Percentiles rank a stretch among this genome's conserved stretches.
Conservation (phyloP, 2,797 vertebrate genomes). For the Chromis chromis region DNA sequence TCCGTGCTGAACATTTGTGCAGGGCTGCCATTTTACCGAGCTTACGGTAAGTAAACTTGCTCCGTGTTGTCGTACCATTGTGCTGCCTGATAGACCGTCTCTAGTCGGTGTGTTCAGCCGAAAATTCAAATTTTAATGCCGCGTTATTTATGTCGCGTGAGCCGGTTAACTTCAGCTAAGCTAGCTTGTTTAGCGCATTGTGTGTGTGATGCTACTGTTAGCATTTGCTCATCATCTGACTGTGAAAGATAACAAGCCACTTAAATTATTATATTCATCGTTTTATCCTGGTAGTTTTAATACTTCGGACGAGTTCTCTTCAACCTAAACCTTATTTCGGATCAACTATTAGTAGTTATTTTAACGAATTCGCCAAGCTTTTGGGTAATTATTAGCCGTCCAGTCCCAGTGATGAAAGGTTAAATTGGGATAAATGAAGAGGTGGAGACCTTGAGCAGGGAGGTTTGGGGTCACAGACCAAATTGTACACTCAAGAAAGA, state of each 20-base stretch:
- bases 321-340: neutral
- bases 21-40: constrained; percentile 87
- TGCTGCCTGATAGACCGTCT: neutral
- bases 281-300: neutral
- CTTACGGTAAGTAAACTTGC: constrained; percentile 87
- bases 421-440: too few species aligned
- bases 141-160: too few species aligned
- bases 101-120: neutral
- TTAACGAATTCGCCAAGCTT: too few species aligned
- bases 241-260: neutral
- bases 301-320: neutral
- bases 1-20: constrained; percentile 68
- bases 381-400: too few species aligned
- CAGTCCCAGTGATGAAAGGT: too few species aligned
- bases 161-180: constrained; percentile 1
- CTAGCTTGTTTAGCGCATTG: constrained; percentile 3
- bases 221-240: constrained; percentile 12
- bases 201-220: constrained; percentile 41
- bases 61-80: constrained; percentile 36
- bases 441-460: too few species aligned
- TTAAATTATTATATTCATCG: neutral
- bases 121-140: too few species aligned
- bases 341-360: neutral
- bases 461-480: too few species aligned
- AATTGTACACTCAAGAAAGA: too few species aligned